Conservation (phyloP, 1,140 invertebrate genomes). For the Plutomurus gul region DNA sequence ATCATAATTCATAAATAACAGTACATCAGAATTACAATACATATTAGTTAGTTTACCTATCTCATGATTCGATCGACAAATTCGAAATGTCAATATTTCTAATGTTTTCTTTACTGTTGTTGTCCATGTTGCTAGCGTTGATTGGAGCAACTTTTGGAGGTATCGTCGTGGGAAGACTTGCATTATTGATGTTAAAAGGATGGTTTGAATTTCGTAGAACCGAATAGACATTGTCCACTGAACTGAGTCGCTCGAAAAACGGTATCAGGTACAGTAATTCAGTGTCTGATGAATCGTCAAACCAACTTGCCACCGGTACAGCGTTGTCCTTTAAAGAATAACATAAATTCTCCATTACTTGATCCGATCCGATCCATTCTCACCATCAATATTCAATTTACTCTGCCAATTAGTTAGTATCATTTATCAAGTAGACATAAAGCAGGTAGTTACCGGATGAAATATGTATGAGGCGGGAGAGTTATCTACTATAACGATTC, state of each 20-base stretch:
- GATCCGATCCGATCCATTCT: too few relatives aligned
- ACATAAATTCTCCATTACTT: too few relatives aligned
- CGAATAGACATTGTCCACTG: constrained; percentile 91
- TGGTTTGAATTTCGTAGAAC: constrained; percentile 88
- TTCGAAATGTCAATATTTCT: constrained; percentile 18
- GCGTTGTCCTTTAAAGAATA: constrained; percentile 63
- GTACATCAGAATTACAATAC: too few relatives aligned
- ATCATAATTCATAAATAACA: too few relatives aligned
- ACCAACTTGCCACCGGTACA: constrained; percentile 95
- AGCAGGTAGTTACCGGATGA: constrained; percentile 73
- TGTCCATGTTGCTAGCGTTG: not conserved
- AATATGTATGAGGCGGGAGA: constrained; percentile 99
- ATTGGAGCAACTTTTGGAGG: not conserved
- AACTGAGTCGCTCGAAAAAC: constrained; percentile 92
- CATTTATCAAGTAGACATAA: not conserved
- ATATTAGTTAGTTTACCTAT: not conserved
- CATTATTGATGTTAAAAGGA: constrained; percentile 66
- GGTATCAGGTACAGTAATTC: constrained; percentile 93
- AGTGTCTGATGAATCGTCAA: constrained; percentile 94
- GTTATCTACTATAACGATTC: constrained; percentile 99
- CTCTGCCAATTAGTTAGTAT: not conserved
- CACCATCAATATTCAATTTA: not conserved
- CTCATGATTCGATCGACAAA: constrained; percentile 11
- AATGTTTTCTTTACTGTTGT: not conserved
- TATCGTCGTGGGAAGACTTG: constrained; percentile 10